Percentiles rank a stretch among this genome's conserved stretches.
phyloP scores from a whole-genome alignment of 2,888 invertebrate genomes.

The Aradus depressus region DNA sequence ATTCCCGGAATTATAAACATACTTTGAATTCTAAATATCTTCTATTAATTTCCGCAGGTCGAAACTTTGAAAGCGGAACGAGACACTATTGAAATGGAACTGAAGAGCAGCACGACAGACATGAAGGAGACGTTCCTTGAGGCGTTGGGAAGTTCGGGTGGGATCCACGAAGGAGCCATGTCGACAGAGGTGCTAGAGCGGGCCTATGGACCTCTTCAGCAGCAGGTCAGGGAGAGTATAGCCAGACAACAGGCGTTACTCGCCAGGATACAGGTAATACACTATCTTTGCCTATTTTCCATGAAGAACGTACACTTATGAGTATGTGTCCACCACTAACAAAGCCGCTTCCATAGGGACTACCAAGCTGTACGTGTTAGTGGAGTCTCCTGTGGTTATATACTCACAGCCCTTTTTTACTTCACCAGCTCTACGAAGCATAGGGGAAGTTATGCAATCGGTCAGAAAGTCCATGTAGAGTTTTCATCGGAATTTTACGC shows the following conservation, averaged over 20 bases:
- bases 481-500: no score
- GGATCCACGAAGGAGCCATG: slow-evolving; percentile 63
- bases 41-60: slow-evolving; percentile 46
- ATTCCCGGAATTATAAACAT: no score
- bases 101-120: slow-evolving; percentile 66
- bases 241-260: slow-evolving; percentile 59
- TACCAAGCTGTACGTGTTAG: no score
- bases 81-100: slow-evolving; percentile 76
- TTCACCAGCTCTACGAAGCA: no score
- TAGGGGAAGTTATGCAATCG: no score
- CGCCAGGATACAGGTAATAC: slow-evolving; percentile 51
- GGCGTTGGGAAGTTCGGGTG: slow-evolving; percentile 59
- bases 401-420: no score
- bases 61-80: slow-evolving; percentile 79
- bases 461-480: no score
- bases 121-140: slow-evolving; percentile 70
- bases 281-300: no score
- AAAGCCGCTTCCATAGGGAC: no score
- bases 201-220: slow-evolving; percentile 63
- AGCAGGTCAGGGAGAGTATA: slow-evolving; percentile 63
- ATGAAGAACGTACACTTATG: no score
- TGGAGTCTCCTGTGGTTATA: no score
- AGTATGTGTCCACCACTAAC: no score
- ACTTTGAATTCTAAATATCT: not conserved
- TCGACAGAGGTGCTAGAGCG: slow-evolving; percentile 61